Evolutionary conservation across 2,113 vertebrate genomes (phyloP).

Genomic region (Ceyx margarethae): DNA sequence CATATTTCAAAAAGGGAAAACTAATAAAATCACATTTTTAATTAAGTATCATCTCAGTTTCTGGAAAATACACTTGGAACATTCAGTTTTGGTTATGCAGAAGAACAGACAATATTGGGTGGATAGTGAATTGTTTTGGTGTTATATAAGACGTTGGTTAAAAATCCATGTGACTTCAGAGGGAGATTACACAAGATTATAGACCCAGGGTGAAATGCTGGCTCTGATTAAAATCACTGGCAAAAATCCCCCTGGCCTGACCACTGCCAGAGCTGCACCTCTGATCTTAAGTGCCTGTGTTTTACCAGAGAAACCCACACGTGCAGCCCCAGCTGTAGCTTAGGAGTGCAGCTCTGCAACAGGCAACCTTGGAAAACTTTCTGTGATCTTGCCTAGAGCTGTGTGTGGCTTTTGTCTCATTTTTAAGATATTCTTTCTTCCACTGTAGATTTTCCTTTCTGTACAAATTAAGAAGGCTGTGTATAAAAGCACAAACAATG

Average conservation of each 20-base stretch:
- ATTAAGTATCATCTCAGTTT: neutral
- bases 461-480: neutral
- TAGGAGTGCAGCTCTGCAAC: neutral
- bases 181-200: conserved; percentile 55
- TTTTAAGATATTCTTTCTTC: neutral
- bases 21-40: fast-evolving
- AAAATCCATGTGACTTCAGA: conserved; percentile 52
- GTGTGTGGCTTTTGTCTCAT: neutral
- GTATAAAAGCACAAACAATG: neutral
- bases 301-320: neutral
- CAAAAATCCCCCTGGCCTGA: conserved; percentile 13
- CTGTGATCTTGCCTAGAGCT: neutral
- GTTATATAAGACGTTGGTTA: conserved; percentile 36
- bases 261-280: conserved; percentile 9
- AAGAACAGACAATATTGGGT: neutral
- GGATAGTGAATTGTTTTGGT: neutral
- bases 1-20: neutral
- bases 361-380: neutral
- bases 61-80: neutral
- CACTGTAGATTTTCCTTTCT: neutral
- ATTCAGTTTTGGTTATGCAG: neutral
- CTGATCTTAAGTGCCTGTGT: neutral
- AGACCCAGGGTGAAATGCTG: conserved; percentile 55
- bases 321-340: neutral
- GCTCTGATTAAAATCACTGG: conserved; percentile 40